A percentile compares a stretch with the other conserved stretches of the same genome.
phyloP scores from a whole-genome alignment of 1,140 invertebrate species.

The Pomphorhynchus laevis region DNA sequence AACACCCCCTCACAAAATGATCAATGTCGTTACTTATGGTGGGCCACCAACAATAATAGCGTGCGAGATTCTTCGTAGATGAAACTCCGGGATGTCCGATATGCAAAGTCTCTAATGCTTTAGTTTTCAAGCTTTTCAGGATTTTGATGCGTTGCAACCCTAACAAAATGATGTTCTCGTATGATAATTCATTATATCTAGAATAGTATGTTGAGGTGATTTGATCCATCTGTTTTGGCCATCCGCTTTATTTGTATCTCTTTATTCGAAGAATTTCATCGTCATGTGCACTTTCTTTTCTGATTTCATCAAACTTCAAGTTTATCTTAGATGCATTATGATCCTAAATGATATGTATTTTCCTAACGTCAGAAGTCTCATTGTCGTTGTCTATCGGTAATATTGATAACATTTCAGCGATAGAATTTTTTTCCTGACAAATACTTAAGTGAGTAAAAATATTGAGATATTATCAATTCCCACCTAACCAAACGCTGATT shows the following conservation, averaged over 20 bases:
- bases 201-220: neutral
- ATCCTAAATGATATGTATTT: too few species aligned
- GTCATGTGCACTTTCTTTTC: neutral
- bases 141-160: conserved; percentile 12
- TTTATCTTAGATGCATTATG: neutral
- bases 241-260: neutral
- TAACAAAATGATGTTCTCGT: neutral
- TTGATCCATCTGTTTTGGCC: neutral
- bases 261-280: too few species aligned
- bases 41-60: conserved; percentile 20
- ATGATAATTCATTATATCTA: neutral
- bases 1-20: too few species aligned
- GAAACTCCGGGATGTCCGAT: conserved; percentile 18
- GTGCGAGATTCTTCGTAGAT: conserved; percentile 18
- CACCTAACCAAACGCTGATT: conserved; percentile 8
- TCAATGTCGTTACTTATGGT: conserved; percentile 19
- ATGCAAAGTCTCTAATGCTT: conserved; percentile 17
- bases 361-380: neutral
- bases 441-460: conserved; percentile 13
- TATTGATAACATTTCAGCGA: conserved; percentile 12
- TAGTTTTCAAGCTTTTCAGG: conserved; percentile 12
- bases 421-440: conserved; percentile 10
- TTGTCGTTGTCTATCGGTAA: neutral
- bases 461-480: conserved; percentile 11
- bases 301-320: neutral